phyloP scores from a whole-genome alignment of 35 echinoderm and acorn worm species.

The Patiria miniata region DNA sequence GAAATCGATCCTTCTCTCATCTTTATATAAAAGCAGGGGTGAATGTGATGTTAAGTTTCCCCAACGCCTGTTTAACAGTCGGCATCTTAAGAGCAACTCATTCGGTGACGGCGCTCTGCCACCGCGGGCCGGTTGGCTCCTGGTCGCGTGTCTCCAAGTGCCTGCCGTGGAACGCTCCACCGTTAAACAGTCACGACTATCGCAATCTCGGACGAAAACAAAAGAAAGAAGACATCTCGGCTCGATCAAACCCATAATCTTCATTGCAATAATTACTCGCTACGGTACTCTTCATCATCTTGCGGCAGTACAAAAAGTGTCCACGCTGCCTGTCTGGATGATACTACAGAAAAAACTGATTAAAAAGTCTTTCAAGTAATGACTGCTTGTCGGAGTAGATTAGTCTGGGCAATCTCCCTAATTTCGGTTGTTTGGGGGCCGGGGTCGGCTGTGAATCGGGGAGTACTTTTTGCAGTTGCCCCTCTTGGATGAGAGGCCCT shows the following conservation, averaged over 20 bases:
- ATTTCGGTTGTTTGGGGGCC: neutral
- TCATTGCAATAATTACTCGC: neutral
- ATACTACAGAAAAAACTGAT: no score
- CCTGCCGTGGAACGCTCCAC: neutral
- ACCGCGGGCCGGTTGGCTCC: neutral
- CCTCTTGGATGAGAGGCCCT: no score
- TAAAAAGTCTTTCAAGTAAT: constrained; percentile 13
- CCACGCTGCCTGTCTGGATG: no score
- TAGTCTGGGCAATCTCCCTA: constrained; percentile 4
- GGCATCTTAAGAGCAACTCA: neutral
- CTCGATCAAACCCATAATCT: neutral
- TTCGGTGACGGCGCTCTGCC: neutral
- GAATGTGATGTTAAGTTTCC: neutral
- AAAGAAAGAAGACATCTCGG: neutral
- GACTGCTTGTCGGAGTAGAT: neutral
- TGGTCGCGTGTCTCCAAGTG: neutral
- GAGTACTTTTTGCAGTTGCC: no score
- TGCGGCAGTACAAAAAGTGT: no score
- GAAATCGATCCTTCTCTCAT: no score
- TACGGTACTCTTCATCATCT: neutral
- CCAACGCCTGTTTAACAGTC: neutral
- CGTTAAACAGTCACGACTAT: neutral
- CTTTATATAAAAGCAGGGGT: no score
- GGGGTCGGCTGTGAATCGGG: neutral
- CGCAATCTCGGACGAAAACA: neutral